phyloP scores from a whole-genome alignment of 2,113 vertebrate genomes.

The Ptilonorhynchus violaceus region DNA sequence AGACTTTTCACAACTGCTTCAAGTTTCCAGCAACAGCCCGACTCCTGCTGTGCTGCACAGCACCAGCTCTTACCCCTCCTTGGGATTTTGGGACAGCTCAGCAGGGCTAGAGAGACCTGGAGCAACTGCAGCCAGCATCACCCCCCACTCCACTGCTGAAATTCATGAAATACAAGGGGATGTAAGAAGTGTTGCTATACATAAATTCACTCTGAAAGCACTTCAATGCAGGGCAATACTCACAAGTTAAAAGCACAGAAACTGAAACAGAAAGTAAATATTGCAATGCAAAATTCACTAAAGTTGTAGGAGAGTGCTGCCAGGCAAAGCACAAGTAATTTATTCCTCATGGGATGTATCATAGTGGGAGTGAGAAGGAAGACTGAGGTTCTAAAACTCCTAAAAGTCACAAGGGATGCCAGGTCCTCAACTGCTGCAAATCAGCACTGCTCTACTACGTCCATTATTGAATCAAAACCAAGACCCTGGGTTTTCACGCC shows the following conservation, averaged over 20 bases:
- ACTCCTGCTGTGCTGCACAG: background rate
- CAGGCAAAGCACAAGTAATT: background rate
- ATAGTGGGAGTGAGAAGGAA: background rate
- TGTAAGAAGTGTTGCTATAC: background rate
- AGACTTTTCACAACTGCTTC: background rate
- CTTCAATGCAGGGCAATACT: background rate
- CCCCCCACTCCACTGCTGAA: background rate
- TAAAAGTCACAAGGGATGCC: background rate
- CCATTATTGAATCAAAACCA: background rate
- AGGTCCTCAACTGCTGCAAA: background rate
- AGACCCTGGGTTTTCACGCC: background rate
- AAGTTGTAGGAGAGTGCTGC: background rate
- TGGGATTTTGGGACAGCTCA: background rate
- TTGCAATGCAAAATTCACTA: fast-evolving
- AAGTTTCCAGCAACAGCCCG: background rate
- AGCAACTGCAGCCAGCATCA: background rate
- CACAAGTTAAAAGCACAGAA: background rate
- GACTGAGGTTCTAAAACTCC: background rate
- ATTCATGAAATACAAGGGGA: background rate
- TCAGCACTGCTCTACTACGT: background rate
- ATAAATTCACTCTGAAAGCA: background rate
- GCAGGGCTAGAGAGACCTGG: background rate
- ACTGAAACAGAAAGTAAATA: background rate
- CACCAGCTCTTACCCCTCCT: background rate
- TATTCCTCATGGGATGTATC: background rate